Percentiles rank a stretch among this genome's conserved stretches.
These are phyloP conservation scores for Epicampocera succincta DNA, from an alignment of 2,888 invertebrate genomes.

Conservation along the genomic window DNA sequence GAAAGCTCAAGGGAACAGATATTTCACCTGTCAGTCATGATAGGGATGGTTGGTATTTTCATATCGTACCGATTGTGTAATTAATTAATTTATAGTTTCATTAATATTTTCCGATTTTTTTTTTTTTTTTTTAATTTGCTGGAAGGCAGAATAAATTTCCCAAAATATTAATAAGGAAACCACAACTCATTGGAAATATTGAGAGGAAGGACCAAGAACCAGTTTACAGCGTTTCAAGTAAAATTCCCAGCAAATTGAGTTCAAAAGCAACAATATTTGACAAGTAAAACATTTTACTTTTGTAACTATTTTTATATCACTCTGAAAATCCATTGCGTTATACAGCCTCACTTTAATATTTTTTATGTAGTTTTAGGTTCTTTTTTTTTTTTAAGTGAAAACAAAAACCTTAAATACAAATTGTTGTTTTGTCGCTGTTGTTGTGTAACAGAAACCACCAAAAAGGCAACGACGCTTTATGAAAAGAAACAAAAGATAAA, in stretches of 20 bases:
- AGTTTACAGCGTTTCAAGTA: not conserved
- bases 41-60: no score
- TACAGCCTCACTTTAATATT: not conserved
- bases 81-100: no score
- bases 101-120: no score
- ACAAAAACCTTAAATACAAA: conserved; percentile 4
- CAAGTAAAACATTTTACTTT: not conserved
- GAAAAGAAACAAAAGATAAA: conserved; percentile 69
- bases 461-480: conserved; percentile 79
- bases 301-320: not conserved
- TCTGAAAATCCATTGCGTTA: not conserved
- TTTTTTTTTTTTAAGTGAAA: no score
- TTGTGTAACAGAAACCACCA: conserved; percentile 81
- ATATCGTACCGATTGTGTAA: no score
- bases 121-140: no score
- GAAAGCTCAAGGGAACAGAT: no score
- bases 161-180: no score
- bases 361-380: not conserved
- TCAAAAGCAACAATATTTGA: conserved; percentile 21
- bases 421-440: conserved; percentile 74
- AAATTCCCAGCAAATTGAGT: not conserved
- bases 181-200: no score
- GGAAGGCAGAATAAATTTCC: no score
- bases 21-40: no score
- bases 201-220: not conserved